Evolutionary conservation across 2,113 vertebrate species (phyloP), one percentile per base, ranked within the genome.

Genomic region (Alosa alosa): DNA sequence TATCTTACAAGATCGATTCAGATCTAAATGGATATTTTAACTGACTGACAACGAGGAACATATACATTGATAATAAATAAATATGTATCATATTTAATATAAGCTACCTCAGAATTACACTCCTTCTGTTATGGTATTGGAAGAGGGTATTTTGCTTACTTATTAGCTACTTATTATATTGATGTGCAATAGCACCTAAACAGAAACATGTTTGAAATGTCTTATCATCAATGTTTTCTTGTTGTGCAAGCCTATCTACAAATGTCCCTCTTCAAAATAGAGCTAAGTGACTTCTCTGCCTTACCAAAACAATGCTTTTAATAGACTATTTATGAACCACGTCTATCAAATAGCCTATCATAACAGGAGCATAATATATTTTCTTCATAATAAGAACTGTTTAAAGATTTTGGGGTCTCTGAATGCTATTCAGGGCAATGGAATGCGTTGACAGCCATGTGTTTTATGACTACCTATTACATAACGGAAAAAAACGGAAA

Each of bases 381-480:
- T 75, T 75, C 8, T 75, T 6, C 31, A 31, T 75, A 6, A 75
- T 6, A 41, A 17, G 11, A 75, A 75, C 60, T 25, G 20, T n/a
- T 8, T 8, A n/a, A 64, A 22, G 52, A 64, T 39, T 1, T 17
- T 13, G 3, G 72, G 31, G 72, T 75, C 31, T 78, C 11, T 36
- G 72, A 5, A 15, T 17, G 72, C 72, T 5, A 36, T 36, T 18
- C 72, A 3, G 15, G 72, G 31, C 72, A 78, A 2, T 39, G 36
- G 72, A 78, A 78, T 78, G 31, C 72, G 36, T 78, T 78, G 72
- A 78, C 72, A 78, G 72, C 72, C 72, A 78, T 78, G 72, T 78
- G 72, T 78, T 78, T 78, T 39, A 78, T 78, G 72, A 78, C 72
- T 41, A 78, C 13, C 72, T 78, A 39, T 78, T 78, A 78, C 72